Base-by-base conservation (phyloP, 2,113 vertebrate genomes). In the Alouatta palliata region DNA sequence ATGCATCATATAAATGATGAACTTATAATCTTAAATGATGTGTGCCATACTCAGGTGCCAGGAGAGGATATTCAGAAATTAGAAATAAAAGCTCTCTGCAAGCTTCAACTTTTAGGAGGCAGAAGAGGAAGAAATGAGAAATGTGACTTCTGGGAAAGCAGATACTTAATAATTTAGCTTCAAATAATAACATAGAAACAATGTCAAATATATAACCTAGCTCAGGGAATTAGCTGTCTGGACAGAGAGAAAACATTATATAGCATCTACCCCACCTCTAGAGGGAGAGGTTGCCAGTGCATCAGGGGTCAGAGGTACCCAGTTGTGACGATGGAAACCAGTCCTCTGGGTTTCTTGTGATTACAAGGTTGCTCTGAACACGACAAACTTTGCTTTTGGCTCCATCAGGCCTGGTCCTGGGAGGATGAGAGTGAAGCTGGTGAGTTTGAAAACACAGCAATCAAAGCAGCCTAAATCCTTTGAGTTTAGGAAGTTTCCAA, bases 141-240 rank as follows among this genome's bases (percentile, higher is more conserved):
- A 71, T 20, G 64, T 7, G n/a, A 40, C 14, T 2, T 3, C 66
- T 6, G 16, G 30, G 52, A 7, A 30, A 32, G 43, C 2, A 9
- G 11, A 45, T 2, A 0, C 27, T 1, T 30, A 21, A 21, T 10
- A n/a, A 3, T 52, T 82, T 7, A 25, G 35, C 21, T 83, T 64
- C 14, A 3, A 35, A 19, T 9, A 64, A 19, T 75, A 43, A 43
- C 68, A 40, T 1, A 54, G 68, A 82, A 9, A 43, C 11, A n/a
- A 8, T 52, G 86, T 21, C 45, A 21, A 52, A 73, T 43, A 37
- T 35, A 23, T 10, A 21, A 37, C 52, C 21, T 0, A 27, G 17
- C 11, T n/a, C 10, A 32, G 3, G 35, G 52, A 35, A 2, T 3
- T 16, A 7, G n/a, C 17, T 14, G 1, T 8, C 40, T 1, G 3